Base-by-base conservation (phyloP, 2,113 vertebrate genomes). In the Mobula hypostoma region DNA sequence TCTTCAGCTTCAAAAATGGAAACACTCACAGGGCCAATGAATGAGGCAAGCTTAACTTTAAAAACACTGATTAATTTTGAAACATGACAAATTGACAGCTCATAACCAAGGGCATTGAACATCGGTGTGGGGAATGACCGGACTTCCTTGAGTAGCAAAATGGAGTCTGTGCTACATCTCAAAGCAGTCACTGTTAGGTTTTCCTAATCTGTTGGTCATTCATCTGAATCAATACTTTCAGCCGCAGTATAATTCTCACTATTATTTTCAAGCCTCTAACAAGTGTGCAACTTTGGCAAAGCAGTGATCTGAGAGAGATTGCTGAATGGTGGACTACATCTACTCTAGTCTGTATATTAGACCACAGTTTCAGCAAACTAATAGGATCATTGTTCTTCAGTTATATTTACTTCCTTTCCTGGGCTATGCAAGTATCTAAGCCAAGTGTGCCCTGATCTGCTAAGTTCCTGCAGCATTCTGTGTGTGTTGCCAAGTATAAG, bases 161-260 rank as follows among this genome's bases (percentile, higher is more conserved):
- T 94, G 94, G 91, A 96, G 95, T 95, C 94, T 95, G 77, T 90
- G 95, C 82, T 95, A 5, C 87, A 94, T 95, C 96, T 97, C 95
- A 97, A 97, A 95, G 95, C 95, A 29, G 72, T 94, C 96, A 96
- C 96, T 97, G 97, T 97, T 97, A 74, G 68, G 11, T 56, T 32
- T 93, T 56, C 70, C 11, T 0, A 32, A 56, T 29, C 68, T 74
- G 11, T 2, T 32, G n/a, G 32, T 40, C 12, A 93, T 40, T 56
- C 91, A 48, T 12, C 36, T 93, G n/a, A 76, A 4, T 48, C 9
- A 93, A 74, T 29, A 36, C 91, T 15, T 40, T 27, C 70, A 76
- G 21, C 91, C 8, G 4, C 19, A 93, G 36, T 24, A 56, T 56
- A 27, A 29, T 74, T 93, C 68, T 74, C 24, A 27, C 91, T 29